phyloP scores from a whole-genome alignment of 2,113 vertebrate genomes.

The Butastur rufipennis region DNA sequence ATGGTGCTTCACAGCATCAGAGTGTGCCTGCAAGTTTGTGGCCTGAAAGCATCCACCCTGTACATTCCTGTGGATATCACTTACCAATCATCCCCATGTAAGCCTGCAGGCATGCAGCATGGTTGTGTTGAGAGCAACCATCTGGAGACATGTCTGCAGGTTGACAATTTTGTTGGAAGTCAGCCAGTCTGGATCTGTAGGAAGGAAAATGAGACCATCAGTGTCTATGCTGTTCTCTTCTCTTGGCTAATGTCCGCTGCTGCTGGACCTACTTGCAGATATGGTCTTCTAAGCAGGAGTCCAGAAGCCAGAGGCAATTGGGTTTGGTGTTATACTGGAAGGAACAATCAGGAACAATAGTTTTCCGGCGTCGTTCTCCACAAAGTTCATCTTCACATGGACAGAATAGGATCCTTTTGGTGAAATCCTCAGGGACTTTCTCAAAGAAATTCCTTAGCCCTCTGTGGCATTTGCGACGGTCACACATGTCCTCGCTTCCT shows the following conservation, averaged over 20 bases:
- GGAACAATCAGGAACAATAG: slow-evolving; percentile 91
- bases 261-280: slow-evolving; percentile 86
- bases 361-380: slow-evolving; percentile 89
- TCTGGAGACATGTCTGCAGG: slow-evolving; percentile 58
- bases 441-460: slow-evolving; percentile 92
- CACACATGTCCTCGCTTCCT: slow-evolving; percentile 77
- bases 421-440: slow-evolving; percentile 84
- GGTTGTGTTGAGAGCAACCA: slow-evolving; percentile 68
- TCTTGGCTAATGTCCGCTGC: not conserved
- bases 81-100: slow-evolving; percentile 84
- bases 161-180: slow-evolving; percentile 80
- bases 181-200: slow-evolving; percentile 78
- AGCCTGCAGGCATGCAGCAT: slow-evolving; percentile 74
- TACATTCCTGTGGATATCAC: not conserved
- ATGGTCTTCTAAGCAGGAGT: slow-evolving; percentile 81
- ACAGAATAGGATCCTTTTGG: slow-evolving; percentile 91
- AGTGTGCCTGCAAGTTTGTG: not conserved
- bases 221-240: not conserved
- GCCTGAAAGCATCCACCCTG: not conserved
- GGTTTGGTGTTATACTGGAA: slow-evolving; percentile 79
- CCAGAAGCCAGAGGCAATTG: slow-evolving; percentile 87
- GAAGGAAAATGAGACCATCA: slow-evolving; percentile 49
- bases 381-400: slow-evolving; percentile 87
- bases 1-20: not conserved
- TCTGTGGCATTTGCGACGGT: slow-evolving; percentile 83